Conservation (phyloP, 1,140 invertebrate species). For the Solenopsis invicta region DNA sequence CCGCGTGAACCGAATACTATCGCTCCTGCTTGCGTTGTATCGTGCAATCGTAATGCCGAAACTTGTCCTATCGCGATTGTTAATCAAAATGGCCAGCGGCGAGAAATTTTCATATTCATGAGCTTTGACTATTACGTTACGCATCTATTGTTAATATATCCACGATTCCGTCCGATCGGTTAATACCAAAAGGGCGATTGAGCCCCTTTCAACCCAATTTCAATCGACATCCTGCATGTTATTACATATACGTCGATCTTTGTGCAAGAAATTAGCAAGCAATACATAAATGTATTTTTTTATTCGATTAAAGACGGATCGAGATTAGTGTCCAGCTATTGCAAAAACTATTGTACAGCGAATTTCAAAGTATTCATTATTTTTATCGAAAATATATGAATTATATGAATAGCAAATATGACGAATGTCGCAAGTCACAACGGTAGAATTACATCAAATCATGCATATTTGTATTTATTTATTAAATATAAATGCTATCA, state of each 20-base stretch:
- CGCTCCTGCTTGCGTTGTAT: background rate
- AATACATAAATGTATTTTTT: background rate
- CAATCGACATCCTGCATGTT: background rate
- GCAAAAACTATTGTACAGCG: background rate
- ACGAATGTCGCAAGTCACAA: background rate
- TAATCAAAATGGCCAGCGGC: slow-evolving; percentile 52
- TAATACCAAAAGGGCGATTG: slow-evolving; percentile 14
- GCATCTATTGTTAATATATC: slow-evolving; percentile 24
- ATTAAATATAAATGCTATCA: background rate
- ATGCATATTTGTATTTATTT: background rate
- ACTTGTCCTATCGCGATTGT: slow-evolving; percentile 38
- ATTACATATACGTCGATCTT: background rate
- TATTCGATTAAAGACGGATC: slow-evolving; percentile 1
- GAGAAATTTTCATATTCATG: slow-evolving; percentile 62
- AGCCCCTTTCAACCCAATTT: background rate
- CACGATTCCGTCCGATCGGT: background rate
- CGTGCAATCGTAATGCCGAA: slow-evolving; percentile 36
- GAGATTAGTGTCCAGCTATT: background rate
- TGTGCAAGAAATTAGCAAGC: background rate
- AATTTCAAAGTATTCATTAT: background rate
- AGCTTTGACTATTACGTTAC: background rate
- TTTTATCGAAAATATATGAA: background rate
- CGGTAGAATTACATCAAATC: background rate
- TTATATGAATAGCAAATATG: background rate
- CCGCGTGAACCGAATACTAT: slow-evolving; percentile 27